Conservation (phyloP, 2,888 invertebrate genomes). For the Eugnorisma glareosa region DNA sequence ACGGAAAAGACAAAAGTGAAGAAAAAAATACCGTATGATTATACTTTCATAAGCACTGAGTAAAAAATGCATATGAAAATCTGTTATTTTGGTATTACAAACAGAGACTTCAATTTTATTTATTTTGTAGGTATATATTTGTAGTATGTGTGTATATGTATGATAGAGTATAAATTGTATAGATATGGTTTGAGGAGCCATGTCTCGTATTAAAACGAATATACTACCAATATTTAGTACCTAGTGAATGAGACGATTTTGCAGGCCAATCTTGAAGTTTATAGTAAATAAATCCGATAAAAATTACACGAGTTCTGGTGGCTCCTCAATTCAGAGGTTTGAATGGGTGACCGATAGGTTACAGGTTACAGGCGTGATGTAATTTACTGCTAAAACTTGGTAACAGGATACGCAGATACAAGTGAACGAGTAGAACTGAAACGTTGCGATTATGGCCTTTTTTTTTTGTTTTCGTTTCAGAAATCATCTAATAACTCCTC, state of each 20-base stretch:
- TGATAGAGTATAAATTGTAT: too few relatives aligned
- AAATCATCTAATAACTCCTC: too few relatives aligned
- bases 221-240: not conserved
- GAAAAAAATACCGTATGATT: too few relatives aligned
- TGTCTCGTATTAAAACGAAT: not conserved
- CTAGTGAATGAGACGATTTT: not conserved
- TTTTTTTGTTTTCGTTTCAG: too few relatives aligned
- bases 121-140: too few relatives aligned
- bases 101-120: too few relatives aligned
- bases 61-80: too few relatives aligned
- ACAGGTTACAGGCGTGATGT: not conserved
- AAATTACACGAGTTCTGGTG: not conserved
- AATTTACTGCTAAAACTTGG: conserved; percentile 13
- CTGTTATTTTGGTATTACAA: too few relatives aligned
- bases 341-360: not conserved
- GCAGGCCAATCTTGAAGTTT: not conserved
- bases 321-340: not conserved
- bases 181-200: not conserved
- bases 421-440: not conserved
- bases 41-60: too few relatives aligned
- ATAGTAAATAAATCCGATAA: not conserved
- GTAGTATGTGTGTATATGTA: too few relatives aligned
- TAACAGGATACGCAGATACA: not conserved
- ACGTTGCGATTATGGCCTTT: not conserved
- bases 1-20: too few relatives aligned